A percentile compares a stretch with the other conserved stretches of the same genome.
Conservation (phyloP, 2,113 vertebrate species). For the Tetraodon nigroviridis region DNA sequence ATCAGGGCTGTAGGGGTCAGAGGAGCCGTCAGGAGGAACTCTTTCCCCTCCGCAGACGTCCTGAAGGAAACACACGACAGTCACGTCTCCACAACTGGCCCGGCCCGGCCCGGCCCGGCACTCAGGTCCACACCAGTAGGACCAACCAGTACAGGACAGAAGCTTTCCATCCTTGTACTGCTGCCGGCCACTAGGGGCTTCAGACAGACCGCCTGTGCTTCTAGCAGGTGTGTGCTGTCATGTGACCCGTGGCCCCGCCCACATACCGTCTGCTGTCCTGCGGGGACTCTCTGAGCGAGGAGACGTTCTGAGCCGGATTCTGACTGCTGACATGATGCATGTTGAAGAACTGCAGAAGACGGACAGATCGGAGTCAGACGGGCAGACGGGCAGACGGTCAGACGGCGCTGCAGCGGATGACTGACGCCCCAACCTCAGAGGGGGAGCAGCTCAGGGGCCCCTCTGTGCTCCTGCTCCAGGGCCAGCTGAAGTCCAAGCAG, state of each 20-base stretch:
- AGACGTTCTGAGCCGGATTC: constrained; percentile 76
- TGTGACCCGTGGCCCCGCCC: neutral
- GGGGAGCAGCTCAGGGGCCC: constrained; percentile 85
- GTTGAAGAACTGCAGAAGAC: constrained; percentile 78
- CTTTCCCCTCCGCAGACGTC: constrained; percentile 81
- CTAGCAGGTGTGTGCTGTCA: neutral
- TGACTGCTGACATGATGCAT: constrained; percentile 79
- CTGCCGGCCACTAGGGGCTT: too few relatives aligned
- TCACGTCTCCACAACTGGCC: too few relatives aligned
- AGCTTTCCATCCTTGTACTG: too few relatives aligned
- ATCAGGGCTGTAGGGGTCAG: constrained; percentile 90
- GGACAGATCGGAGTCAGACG: neutral
- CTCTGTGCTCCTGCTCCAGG: constrained; percentile 63
- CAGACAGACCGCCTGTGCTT: too few relatives aligned
- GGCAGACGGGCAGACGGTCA: neutral
- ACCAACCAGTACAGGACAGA: too few relatives aligned
- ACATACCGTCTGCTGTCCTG: constrained; percentile 1
- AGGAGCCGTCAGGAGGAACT: constrained; percentile 77
- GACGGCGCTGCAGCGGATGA: neutral
- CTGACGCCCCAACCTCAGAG: constrained; percentile 65
- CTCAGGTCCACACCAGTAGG: too few relatives aligned
- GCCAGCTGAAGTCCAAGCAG: constrained; percentile 45
- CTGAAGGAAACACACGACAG: constrained; percentile 57
- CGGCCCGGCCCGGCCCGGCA: neutral
- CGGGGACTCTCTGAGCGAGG: constrained; percentile 72